phyloP scores from a whole-genome alignment of 2,797 vertebrate species.

The Monodelphis domestica region DNA sequence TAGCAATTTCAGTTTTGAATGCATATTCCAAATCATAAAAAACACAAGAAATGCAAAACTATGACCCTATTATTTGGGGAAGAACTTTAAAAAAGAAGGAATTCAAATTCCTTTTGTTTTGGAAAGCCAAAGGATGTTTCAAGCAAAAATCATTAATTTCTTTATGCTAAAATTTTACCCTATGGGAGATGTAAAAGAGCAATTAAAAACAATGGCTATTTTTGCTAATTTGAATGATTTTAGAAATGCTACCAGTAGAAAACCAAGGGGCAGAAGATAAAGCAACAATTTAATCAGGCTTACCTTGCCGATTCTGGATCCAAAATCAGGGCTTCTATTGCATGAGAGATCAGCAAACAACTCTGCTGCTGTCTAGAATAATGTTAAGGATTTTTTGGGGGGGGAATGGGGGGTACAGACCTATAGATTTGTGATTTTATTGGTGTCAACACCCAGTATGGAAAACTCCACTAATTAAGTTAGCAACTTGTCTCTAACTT shows the following conservation, averaged over 20 bases:
- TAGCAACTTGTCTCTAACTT: no score
- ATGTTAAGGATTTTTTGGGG: constrained; percentile 85
- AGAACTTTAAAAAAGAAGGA: constrained; percentile 45
- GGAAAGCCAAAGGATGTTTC: constrained; percentile 30
- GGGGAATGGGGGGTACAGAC: no score
- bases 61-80: not conserved
- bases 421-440: not conserved
- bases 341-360: constrained; percentile 95
- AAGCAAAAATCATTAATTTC: constrained; percentile 26
- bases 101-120: constrained; percentile 34
- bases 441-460: not conserved
- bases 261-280: not conserved
- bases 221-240: constrained; percentile 8
- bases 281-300: constrained; percentile 56
- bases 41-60: not conserved
- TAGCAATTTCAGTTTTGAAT: constrained; percentile 13
- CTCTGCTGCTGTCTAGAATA: constrained; percentile 95
- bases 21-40: constrained; percentile 17
- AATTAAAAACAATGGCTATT: constrained; percentile 40
- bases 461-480: not conserved
- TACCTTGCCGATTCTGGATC: constrained; percentile 96
- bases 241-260: no score
- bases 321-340: constrained; percentile 96
- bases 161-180: constrained; percentile 6
- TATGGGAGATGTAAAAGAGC: constrained; percentile 3